Conservation (phyloP, 2,797 vertebrate species). For the Spinus pinus region DNA sequence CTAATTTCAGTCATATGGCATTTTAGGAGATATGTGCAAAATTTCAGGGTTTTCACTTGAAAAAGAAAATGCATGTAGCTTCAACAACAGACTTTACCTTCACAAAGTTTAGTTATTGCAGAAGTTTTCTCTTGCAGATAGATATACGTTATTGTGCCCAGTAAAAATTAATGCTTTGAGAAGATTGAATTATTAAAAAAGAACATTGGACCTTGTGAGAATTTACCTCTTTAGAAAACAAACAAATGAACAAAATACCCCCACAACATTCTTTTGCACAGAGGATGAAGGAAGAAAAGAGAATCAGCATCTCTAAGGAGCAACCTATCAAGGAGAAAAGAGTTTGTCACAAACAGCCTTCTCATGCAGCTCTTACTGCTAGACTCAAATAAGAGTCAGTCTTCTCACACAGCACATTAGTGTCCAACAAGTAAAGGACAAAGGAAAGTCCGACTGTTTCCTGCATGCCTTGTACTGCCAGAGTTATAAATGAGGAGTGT, state of each 20-base stretch:
- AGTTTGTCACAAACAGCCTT: not conserved
- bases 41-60: not conserved
- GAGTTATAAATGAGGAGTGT: not conserved
- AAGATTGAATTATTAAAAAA: not conserved
- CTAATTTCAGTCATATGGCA: not conserved
- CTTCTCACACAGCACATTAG: not conserved
- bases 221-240: not conserved
- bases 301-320: not conserved
- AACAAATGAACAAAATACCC: accelerated
- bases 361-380: not conserved
- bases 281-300: not conserved
- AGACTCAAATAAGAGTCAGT: not conserved
- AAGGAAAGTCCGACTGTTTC: not conserved
- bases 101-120: not conserved
- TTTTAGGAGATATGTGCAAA: not conserved
- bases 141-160: not conserved
- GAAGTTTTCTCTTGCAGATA: not conserved
- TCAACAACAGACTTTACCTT: not conserved
- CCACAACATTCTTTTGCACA: not conserved
- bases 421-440: not conserved
- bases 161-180: not conserved
- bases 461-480: not conserved
- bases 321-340: not conserved
- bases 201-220: not conserved
- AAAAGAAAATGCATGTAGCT: not conserved